Conservation (phyloP, 2,797 vertebrate species). For the Microtus agrestis region DNA sequence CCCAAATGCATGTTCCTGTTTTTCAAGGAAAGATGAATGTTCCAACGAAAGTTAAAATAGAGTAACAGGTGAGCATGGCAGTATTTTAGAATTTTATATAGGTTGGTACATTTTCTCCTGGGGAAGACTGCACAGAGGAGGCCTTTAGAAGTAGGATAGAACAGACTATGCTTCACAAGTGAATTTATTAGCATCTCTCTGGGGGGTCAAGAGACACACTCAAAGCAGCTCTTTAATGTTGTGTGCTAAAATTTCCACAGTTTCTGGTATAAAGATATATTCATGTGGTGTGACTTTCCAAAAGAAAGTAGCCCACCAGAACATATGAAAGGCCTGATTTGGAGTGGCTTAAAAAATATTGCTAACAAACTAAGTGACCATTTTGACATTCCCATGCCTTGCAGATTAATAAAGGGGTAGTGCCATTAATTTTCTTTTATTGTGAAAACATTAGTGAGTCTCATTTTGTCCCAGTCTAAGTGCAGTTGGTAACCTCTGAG, state of each 20-base stretch:
- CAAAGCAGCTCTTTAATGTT: conserved; percentile 28
- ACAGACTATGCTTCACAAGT: conserved; percentile 16
- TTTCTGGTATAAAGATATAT: conserved; percentile 5
- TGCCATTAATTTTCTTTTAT: background rate
- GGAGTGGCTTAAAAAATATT: background rate
- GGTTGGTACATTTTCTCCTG: conserved; percentile 55
- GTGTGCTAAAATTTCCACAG: conserved; percentile 17
- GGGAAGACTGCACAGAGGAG: conserved; percentile 2
- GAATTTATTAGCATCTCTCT: conserved; percentile 67
- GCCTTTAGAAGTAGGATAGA: conserved; percentile 50
- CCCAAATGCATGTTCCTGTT: background rate
- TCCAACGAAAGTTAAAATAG: conserved; percentile 41
- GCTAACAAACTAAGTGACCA: background rate
- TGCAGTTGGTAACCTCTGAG: background rate
- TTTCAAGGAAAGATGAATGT: background rate
- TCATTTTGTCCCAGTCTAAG: background rate
- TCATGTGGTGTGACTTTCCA: conserved; percentile 28
- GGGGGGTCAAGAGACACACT: conserved; percentile 37
- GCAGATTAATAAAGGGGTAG: background rate
- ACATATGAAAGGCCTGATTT: background rate
- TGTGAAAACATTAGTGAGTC: background rate
- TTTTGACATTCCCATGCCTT: background rate
- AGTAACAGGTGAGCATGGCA: conserved; percentile 30
- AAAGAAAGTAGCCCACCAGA: background rate
- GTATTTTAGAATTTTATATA: conserved; percentile 53